These are phyloP conservation scores for Anguilla rostrata DNA, from an alignment of 2,113 vertebrate species.

Conservation along the genomic window DNA sequence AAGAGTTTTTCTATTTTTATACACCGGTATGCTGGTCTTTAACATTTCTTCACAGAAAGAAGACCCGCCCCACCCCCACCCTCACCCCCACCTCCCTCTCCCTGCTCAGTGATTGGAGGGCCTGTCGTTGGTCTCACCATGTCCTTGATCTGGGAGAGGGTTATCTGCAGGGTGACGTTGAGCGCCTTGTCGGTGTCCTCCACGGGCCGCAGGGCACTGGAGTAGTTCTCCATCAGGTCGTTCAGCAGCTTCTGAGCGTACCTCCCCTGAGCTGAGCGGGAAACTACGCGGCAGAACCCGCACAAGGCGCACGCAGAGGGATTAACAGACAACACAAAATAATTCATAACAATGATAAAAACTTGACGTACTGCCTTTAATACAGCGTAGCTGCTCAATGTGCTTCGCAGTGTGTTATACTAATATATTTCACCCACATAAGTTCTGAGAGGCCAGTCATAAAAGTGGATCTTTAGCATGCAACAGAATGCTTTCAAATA, in stretches of 20 bases:
- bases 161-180: conserved; percentile 94
- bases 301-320: not conserved
- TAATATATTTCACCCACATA: no score
- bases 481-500: no score
- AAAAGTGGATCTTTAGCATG: no score
- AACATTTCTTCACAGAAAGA: no score
- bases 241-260: conserved; percentile 90
- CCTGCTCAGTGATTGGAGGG: not conserved
- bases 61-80: not conserved
- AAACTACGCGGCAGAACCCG: conserved; percentile 63
- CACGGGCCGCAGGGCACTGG: conserved; percentile 87
- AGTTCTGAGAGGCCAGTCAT: no score
- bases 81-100: not conserved
- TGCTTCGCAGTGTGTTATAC: no score
- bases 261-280: conserved; percentile 83
- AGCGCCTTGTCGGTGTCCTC: conserved; percentile 91
- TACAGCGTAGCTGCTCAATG: no score
- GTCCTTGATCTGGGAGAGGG: conserved; percentile 96
- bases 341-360: no score
- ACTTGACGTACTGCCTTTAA: no score
- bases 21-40: no score
- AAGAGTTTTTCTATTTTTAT: no score
- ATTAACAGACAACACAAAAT: not conserved
- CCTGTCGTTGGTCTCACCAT: conserved; percentile 76
- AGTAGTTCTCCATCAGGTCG: conserved; percentile 89